phyloP scores from a whole-genome alignment of 2,113 vertebrate species.

The Alouatta palliata region DNA sequence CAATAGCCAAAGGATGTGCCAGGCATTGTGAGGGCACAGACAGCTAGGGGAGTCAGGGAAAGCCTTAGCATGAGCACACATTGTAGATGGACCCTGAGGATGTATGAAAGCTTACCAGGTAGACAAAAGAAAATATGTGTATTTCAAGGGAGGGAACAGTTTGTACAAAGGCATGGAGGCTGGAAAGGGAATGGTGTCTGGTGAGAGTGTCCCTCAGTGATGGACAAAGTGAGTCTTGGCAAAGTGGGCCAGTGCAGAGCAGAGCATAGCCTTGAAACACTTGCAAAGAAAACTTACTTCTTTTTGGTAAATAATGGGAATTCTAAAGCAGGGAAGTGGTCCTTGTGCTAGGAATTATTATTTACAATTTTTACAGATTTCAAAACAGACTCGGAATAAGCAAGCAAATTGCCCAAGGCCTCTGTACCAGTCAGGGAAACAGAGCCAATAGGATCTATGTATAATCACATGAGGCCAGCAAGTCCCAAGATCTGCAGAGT shows the following conservation, averaged over 20 bases:
- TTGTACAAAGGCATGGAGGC: background rate
- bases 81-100: background rate
- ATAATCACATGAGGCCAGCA: background rate
- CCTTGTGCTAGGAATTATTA: background rate
- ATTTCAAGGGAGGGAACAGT: background rate
- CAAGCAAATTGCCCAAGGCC: background rate
- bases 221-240: background rate
- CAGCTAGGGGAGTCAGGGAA: background rate
- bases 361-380: conserved; percentile 20
- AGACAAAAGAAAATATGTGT: background rate
- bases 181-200: background rate
- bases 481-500: background rate
- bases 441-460: background rate
- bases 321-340: conserved; percentile 12
- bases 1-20: background rate
- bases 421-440: background rate
- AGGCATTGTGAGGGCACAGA: background rate
- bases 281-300: background rate
- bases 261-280: background rate
- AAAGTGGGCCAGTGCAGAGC: background rate
- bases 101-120: background rate
- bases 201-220: background rate
- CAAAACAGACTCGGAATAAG: conserved; percentile 6
- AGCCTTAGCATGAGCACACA: background rate
- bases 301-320: background rate